phyloP scores from a whole-genome alignment of 1,140 invertebrate species.

The Littorina saxatilis region DNA sequence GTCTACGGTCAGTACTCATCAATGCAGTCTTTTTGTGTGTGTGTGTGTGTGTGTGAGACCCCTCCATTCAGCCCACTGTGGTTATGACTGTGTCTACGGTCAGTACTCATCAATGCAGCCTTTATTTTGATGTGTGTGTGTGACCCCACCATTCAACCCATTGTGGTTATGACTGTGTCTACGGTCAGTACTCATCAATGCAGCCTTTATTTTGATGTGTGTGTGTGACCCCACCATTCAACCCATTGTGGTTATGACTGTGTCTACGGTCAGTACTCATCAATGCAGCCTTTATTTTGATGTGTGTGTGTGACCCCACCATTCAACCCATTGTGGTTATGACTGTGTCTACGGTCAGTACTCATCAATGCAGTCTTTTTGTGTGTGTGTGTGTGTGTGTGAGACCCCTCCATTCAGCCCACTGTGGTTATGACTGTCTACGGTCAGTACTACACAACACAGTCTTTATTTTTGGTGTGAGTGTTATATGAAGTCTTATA shows the following conservation, averaged over 20 bases:
- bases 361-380: not conserved
- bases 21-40: not conserved
- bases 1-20: slow-evolving; percentile 71
- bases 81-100: no score
- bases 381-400: not conserved
- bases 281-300: no score
- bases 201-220: no score
- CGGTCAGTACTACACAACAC: no score
- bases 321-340: slow-evolving; percentile 65
- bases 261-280: slow-evolving; percentile 73
- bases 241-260: no score
- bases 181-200: no score
- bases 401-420: not conserved
- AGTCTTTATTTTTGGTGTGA: slow-evolving; percentile 8
- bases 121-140: not conserved
- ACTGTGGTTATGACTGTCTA: not conserved
- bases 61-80: not conserved
- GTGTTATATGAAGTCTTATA: no score
- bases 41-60: not conserved
- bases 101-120: not conserved
- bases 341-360: slow-evolving; percentile 73
- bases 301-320: slow-evolving; percentile 22
- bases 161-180: no score
- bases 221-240: no score
- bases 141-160: no score